Base-by-base conservation (phyloP, 2,113 vertebrate genomes). In the Indri indri region DNA sequence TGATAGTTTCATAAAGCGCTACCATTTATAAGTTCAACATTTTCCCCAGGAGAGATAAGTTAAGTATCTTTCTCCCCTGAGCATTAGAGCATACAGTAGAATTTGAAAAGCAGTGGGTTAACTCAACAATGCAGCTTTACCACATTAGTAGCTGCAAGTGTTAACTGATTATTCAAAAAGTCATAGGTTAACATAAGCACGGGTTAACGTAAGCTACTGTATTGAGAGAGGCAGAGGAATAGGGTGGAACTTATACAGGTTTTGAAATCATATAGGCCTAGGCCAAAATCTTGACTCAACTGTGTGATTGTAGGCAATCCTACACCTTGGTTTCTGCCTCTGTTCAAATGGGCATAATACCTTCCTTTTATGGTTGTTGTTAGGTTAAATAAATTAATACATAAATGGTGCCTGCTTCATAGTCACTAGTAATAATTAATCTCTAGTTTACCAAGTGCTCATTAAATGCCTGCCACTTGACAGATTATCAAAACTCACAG, bases 391-490 rank as follows among this genome's bases (percentile, higher is more conserved):
- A 59, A 89, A 88, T 65, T 76, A 91, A 9, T 61, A n/a, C 14
- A 88, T 81, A 7, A 57, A 65, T 77, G 40, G 52, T 65, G 18
- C 59, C 73, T 81, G 40, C 20, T 40, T 63, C 22, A 50, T 61
- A 50, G 61, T 66, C 73, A 81, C 81, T n/a, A 89, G 65, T 45
- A 45, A 40, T 65, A 92, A 34, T 68, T 50, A 45, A n/a, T 45
- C n/a, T 88, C 18, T 94, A 22, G 73, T 54, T 96, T 86, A 61
- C 37, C 87, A n/a, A 91, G 40, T 77, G 12, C 17, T 65, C 82
- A 71, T 93, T 94, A 92, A 93, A 84, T 93, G 70, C 63, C 17
- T 68, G 17, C 30, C 47, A 57, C 47, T 45, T 90, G 27, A 89
- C 22, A 91, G 37, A 52, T 50, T 76, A 81, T 68, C 92, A 88